Evolutionary conservation across 23 tunicate species (phyloP).

Genomic region (Diplosoma virens): DNA sequence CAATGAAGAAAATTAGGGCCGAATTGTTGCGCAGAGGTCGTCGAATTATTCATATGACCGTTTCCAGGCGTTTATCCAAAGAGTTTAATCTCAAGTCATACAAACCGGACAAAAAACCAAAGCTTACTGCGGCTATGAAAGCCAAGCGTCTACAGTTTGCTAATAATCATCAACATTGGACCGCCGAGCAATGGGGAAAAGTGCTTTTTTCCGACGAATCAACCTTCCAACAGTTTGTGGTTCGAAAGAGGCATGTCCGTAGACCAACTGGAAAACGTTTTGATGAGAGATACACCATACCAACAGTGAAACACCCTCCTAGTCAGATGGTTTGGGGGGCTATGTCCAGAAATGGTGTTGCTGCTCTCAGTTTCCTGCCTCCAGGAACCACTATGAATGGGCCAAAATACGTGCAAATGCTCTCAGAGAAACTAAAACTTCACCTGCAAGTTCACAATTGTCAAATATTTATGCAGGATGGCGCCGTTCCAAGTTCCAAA

Average conservation of each 20-base stretch:
- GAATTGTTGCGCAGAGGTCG: neutral
- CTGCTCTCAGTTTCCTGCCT: slow-evolving; percentile 1
- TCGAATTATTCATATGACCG: neutral
- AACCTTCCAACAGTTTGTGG: slow-evolving; percentile 13
- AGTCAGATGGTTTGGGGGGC: slow-evolving; percentile 33
- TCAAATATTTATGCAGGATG: slow-evolving; percentile 16
- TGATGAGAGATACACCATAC: slow-evolving; percentile 2
- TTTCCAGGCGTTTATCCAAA: neutral
- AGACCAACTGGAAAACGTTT: slow-evolving; percentile 19
- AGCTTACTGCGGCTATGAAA: slow-evolving; percentile 17
- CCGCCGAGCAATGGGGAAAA: slow-evolving; percentile 5
- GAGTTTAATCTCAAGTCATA: slow-evolving; percentile 12
- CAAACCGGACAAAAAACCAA: slow-evolving; percentile 25
- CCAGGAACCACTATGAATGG: slow-evolving; percentile 31
- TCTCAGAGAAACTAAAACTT: slow-evolving; percentile 6
- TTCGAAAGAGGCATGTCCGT: slow-evolving; percentile 19
- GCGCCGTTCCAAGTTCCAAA: slow-evolving; percentile 20
- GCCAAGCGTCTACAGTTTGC: slow-evolving; percentile 22
- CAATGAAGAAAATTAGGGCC: neutral
- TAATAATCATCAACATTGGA: slow-evolving; percentile 7
- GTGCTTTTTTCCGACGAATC: slow-evolving; percentile 28
- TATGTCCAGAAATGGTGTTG: slow-evolving; percentile 3
- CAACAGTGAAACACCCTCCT: slow-evolving; percentile 29
- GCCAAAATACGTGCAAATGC: slow-evolving; percentile 5
- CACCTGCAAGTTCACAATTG: slow-evolving; percentile 27